phyloP scores from a whole-genome alignment of 2,113 vertebrate species.

The Trematocara macrostoma region DNA sequence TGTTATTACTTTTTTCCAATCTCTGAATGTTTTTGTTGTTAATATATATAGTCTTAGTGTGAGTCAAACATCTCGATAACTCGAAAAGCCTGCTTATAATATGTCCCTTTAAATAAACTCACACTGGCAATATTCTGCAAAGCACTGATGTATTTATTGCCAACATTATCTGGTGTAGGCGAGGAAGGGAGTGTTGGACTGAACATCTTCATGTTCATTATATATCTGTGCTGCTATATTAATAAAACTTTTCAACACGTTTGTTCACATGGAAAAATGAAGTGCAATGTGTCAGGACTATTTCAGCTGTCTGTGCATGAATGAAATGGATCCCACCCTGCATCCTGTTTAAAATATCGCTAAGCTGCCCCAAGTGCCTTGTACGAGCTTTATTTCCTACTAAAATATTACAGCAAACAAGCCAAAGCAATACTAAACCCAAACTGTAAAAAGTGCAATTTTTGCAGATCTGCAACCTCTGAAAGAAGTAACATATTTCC shows the following conservation, averaged over 20 bases:
- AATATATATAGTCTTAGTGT: not conserved
- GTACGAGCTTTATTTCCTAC: rapidly evolving
- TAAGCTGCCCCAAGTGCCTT: not conserved
- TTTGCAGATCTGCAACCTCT: not conserved
- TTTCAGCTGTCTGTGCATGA: not conserved
- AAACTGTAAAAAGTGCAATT: not conserved
- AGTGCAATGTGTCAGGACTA: not conserved
- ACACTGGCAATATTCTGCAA: not conserved
- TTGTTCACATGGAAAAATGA: not conserved
- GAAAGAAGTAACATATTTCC: not conserved
- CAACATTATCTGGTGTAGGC: not conserved
- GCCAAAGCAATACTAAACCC: not conserved
- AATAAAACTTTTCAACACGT: not conserved
- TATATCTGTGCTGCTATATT: not conserved
- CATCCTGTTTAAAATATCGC: not conserved
- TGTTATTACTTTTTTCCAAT: not conserved
- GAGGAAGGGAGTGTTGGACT: not conserved
- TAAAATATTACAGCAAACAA: not conserved
- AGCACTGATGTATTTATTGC: not conserved
- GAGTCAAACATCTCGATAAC: not conserved
- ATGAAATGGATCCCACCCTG: not conserved
- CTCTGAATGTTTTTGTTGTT: rapidly evolving
- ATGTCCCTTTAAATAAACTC: not conserved
- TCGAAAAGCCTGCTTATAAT: not conserved
- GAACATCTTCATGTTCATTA: not conserved